A percentile compares a stretch with the other conserved stretches of the same genome.
phyloP scores from a whole-genome alignment of 2,888 invertebrate species.

The Acanthosepion lycidas region DNA sequence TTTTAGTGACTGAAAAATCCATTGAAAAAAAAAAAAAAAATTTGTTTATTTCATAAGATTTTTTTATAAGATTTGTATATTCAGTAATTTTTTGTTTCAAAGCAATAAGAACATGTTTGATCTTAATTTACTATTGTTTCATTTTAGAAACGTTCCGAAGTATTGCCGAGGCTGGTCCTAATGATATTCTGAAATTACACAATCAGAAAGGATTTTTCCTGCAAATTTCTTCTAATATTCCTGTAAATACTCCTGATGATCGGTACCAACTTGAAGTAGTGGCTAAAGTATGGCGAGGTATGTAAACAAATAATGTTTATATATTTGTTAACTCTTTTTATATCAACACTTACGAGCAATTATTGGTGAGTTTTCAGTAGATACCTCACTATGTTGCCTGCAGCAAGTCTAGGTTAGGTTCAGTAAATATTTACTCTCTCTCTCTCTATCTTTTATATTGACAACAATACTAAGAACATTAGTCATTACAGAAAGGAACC shows the following conservation, averaged over 20 bases:
- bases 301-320: conserved; percentile 51
- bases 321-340: conserved; percentile 49
- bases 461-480: too few relatives aligned
- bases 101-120: not conserved
- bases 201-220: conserved; percentile 79
- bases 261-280: conserved; percentile 78
- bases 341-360: not conserved
- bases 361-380: not conserved
- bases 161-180: conserved; percentile 81
- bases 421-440: too few relatives aligned
- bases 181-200: conserved; percentile 81
- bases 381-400: too few relatives aligned
- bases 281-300: conserved; percentile 75
- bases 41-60: too few relatives aligned
- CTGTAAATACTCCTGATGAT: conserved; percentile 78
- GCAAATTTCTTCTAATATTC: conserved; percentile 80
- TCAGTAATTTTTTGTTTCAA: too few relatives aligned
- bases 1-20: too few relatives aligned
- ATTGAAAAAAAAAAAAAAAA: too few relatives aligned
- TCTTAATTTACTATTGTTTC: conserved; percentile 56
- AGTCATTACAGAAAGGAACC: too few relatives aligned
- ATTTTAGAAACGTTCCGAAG: conserved; percentile 81
- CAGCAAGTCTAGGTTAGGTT: too few relatives aligned
- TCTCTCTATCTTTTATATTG: too few relatives aligned
- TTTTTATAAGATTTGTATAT: too few relatives aligned